A percentile compares a stretch with the other conserved stretches of the same genome.
Evolutionary conservation across 2,888 invertebrate species (phyloP).

Genomic region (Lasioglossum leucozonium): DNA sequence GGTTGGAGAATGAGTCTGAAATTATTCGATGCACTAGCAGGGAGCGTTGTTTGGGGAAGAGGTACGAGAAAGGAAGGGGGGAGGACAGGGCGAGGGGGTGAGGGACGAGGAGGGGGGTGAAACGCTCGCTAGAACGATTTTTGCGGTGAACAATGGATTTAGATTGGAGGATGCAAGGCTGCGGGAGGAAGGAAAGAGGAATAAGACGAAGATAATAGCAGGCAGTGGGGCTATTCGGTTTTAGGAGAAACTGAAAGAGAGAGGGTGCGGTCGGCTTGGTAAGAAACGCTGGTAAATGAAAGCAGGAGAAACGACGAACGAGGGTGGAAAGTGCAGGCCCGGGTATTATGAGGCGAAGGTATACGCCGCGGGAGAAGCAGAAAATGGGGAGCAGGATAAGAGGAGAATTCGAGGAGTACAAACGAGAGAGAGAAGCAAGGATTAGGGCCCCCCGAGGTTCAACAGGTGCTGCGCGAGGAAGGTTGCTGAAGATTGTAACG

Average conservation of each 20-base stretch:
- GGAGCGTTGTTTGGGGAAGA: conserved; percentile 5
- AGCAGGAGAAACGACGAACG: neutral
- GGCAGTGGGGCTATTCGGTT: conserved; percentile 4
- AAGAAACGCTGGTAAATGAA: conserved; percentile 7
- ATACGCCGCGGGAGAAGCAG: neutral
- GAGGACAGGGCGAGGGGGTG: neutral
- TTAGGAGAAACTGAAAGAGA: conserved; percentile 11
- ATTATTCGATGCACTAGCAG: conserved; percentile 4
- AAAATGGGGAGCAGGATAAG: neutral
- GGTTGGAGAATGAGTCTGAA: conserved; percentile 3
- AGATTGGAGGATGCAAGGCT: neutral
- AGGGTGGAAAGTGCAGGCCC: neutral
- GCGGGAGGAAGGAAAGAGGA: conserved; percentile 4
- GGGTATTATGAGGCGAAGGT: neutral
- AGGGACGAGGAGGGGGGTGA: neutral
- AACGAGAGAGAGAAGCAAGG: conserved; percentile 8
- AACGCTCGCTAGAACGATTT: neutral
- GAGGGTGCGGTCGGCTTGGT: conserved; percentile 7
- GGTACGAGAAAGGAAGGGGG: neutral
- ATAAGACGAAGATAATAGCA: conserved; percentile 9
- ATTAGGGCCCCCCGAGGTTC: neutral
- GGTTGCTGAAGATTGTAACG: neutral
- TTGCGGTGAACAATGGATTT: conserved; percentile 9
- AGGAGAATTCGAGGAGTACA: neutral
- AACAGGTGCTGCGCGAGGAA: conserved; percentile 2